A percentile compares a stretch with the other conserved stretches of the same genome.
Conservation (phyloP, 1,140 invertebrate genomes). For the Bombus pyrosoma region DNA sequence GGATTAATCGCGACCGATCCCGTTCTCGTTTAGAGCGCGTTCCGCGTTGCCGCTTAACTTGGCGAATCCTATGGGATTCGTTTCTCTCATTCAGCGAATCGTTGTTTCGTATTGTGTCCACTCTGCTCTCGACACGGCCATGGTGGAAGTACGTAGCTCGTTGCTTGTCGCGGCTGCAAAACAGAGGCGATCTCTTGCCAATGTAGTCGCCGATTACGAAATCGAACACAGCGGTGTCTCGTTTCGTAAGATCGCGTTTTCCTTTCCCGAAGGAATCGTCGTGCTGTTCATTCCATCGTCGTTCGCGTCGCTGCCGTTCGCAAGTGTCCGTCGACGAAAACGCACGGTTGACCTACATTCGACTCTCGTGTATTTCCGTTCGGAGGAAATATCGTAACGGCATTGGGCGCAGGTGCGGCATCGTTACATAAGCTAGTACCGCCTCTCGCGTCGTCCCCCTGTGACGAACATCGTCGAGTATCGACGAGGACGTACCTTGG, state of each 20-base stretch:
- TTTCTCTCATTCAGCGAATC: neutral
- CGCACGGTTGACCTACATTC: neutral
- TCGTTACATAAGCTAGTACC: neutral
- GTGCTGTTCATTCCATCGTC: no score
- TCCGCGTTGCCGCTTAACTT: fast-evolving
- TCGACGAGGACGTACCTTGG: neutral
- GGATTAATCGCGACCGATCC: neutral
- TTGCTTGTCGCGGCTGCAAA: neutral
- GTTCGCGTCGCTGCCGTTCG: no score
- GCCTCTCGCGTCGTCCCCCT: neutral
- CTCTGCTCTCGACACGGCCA: neutral
- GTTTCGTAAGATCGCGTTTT: neutral
- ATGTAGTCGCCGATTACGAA: neutral
- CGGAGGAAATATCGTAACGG: neutral
- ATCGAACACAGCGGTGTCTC: neutral
- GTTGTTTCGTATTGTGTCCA: neutral
- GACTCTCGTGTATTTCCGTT: neutral
- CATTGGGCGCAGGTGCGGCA: neutral
- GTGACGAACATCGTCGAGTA: neutral
- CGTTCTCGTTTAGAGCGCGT: no score
- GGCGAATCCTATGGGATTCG: fast-evolving
- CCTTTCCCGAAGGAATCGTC: no score
- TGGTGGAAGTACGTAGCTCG: neutral
- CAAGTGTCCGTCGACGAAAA: neutral
- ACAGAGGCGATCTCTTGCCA: neutral